A percentile compares a stretch with the other conserved stretches of the same genome.
Conservation (phyloP, 1,140 invertebrate species). For the Trigoniulus corallinus region DNA sequence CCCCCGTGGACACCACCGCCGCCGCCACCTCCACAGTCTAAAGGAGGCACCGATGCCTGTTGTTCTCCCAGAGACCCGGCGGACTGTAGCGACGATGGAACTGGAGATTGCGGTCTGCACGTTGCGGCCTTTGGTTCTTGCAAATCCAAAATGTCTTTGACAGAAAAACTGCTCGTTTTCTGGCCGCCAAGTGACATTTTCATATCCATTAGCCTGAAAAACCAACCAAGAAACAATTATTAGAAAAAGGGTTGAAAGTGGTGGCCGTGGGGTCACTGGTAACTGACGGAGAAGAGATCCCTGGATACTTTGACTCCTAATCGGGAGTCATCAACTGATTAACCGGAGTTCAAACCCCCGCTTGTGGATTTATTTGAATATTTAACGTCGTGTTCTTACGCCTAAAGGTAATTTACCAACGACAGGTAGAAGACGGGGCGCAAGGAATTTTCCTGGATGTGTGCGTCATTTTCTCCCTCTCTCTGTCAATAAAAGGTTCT, state of each 20-base stretch:
- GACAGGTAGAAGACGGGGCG: no score
- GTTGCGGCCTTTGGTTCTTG: constrained; percentile 9
- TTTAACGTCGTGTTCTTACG: no score
- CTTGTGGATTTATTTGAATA: no score
- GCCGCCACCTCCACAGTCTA: background rate
- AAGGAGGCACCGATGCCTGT: background rate
- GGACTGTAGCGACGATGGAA: background rate
- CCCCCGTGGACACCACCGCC: background rate
- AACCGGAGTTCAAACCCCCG: no score
- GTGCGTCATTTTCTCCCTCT: no score
- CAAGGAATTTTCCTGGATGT: no score
- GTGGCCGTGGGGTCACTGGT: background rate
- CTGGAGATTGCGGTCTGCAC: background rate
- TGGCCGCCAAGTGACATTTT: constrained; percentile 8
- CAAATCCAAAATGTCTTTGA: constrained; percentile 14
- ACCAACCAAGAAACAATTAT: background rate
- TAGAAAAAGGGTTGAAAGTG: background rate
- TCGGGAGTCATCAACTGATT: no score
- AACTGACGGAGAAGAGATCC: no score
- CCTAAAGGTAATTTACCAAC: no score
- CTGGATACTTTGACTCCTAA: no score
- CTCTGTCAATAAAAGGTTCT: no score
- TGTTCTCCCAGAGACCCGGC: background rate
- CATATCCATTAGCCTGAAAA: constrained; percentile 9
- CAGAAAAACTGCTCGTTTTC: constrained; percentile 13